These are phyloP conservation scores for Epinotia nisella DNA, from an alignment of 2,888 invertebrate genomes.

Conservation along the genomic window DNA sequence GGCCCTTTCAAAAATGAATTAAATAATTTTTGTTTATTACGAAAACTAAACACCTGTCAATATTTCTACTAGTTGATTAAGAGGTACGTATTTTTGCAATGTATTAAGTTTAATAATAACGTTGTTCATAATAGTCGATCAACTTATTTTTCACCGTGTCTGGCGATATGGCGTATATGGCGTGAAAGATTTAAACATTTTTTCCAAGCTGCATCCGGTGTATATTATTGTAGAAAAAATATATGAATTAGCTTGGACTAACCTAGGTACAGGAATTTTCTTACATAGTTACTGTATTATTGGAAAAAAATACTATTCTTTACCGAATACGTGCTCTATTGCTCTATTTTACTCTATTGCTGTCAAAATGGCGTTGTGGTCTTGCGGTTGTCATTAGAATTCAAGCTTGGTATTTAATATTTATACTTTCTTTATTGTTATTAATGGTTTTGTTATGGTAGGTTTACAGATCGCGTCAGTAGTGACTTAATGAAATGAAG, in stretches of 20 bases:
- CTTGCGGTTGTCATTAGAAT: slow-evolving; percentile 20
- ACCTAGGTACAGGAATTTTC: background rate
- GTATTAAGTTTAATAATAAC: background rate
- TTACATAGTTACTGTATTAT: background rate
- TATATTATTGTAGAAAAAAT: background rate
- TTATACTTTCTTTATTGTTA: background rate
- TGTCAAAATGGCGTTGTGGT: slow-evolving; percentile 41
- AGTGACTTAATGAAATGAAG: background rate
- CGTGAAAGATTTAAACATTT: background rate
- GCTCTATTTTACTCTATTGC: slow-evolving; percentile 34
- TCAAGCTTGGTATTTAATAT: slow-evolving; percentile 12
- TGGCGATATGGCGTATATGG: background rate
- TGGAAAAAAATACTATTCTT: background rate
- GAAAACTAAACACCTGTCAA: background rate
- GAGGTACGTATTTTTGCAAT: background rate
- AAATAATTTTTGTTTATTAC: background rate
- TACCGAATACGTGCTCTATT: background rate
- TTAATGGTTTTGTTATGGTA: slow-evolving; percentile 1
- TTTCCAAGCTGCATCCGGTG: background rate
- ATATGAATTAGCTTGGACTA: background rate
- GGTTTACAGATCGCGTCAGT: background rate
- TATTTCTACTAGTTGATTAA: slow-evolving; percentile 5
- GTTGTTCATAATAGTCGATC: background rate
- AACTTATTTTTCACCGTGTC: background rate
- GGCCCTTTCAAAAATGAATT: background rate